Conservation (phyloP, 2,888 invertebrate genomes). For the Helleia helle region DNA sequence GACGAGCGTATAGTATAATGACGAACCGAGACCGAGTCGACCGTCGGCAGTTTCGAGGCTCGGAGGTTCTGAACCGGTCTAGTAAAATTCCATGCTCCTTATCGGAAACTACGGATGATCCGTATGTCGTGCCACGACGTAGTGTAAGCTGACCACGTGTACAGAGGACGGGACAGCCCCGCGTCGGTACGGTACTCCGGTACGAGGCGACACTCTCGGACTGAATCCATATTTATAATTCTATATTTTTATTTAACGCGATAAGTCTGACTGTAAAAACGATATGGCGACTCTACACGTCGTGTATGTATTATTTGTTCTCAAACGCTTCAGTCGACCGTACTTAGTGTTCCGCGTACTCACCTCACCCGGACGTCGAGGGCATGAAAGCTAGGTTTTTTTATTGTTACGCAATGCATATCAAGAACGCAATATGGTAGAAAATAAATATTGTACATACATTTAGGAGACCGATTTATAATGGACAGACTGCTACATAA, state of each 20-base stretch:
- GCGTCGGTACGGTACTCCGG: conserved; percentile 24
- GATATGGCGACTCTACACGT: conserved; percentile 56
- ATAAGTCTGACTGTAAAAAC: conserved; percentile 69
- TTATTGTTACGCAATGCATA: conserved; percentile 75
- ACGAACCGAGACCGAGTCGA: no score
- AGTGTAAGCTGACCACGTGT: conserved; percentile 13
- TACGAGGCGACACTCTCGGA: conserved; percentile 34
- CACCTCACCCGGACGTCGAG: conserved; percentile 46
- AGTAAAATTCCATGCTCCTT: conserved; percentile 21
- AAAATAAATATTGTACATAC: conserved; percentile 73
- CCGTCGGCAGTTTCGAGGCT: no score
- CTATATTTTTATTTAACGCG: conserved; percentile 70
- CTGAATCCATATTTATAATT: conserved; percentile 65
- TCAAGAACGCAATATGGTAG: conserved; percentile 74
- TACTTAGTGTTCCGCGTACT: conserved; percentile 52
- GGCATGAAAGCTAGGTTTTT: conserved; percentile 69
- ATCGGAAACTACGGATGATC: no score
- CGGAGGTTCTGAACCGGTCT: conserved; percentile 23
- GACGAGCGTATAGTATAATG: conserved; percentile 20
- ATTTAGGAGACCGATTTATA: conserved; percentile 62
- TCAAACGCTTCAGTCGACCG: conserved; percentile 62
- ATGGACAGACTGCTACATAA: conserved; percentile 65
- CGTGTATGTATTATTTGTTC: conserved; percentile 62
- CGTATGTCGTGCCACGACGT: no score
- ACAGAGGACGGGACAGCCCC: conserved; percentile 21